These are phyloP conservation scores for Alcedo quadribrachys DNA, from an alignment of 2,797 vertebrate species.

Conservation along the genomic window DNA sequence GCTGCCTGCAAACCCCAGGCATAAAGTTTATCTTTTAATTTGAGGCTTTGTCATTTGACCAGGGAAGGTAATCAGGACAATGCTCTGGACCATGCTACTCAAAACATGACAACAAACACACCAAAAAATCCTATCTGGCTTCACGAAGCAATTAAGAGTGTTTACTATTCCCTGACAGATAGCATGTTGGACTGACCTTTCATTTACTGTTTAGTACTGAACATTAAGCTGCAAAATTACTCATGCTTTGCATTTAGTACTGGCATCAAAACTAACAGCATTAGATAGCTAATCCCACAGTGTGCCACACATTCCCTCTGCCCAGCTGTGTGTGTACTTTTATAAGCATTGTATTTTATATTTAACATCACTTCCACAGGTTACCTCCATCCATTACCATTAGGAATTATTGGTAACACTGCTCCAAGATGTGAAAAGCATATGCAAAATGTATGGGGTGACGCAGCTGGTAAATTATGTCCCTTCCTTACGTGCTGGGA, in stretches of 20 bases:
- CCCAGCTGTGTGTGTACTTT: not conserved
- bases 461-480: not conserved
- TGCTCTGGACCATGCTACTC: constrained; percentile 1
- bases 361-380: not conserved
- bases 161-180: constrained; percentile 41
- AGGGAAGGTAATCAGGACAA: constrained; percentile 18
- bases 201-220: constrained; percentile 46
- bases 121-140: constrained; percentile 39
- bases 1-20: not conserved
- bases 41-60: constrained; percentile 46
- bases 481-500: not conserved
- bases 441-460: not conserved
- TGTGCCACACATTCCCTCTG: accelerated
- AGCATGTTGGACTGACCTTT: constrained; percentile 63
- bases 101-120: constrained; percentile 40
- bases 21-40: constrained; percentile 38
- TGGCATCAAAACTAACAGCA: constrained; percentile 19
- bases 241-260: constrained; percentile 24
- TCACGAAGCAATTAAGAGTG: constrained; percentile 33
- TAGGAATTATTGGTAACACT: not conserved
- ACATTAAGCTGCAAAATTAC: constrained; percentile 41
- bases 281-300: not conserved
- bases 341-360: not conserved
- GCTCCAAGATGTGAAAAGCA: not conserved
- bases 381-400: not conserved